Base-by-base conservation (phyloP, 2,888 invertebrate species). In the Rhagophthalmus giganteus region DNA sequence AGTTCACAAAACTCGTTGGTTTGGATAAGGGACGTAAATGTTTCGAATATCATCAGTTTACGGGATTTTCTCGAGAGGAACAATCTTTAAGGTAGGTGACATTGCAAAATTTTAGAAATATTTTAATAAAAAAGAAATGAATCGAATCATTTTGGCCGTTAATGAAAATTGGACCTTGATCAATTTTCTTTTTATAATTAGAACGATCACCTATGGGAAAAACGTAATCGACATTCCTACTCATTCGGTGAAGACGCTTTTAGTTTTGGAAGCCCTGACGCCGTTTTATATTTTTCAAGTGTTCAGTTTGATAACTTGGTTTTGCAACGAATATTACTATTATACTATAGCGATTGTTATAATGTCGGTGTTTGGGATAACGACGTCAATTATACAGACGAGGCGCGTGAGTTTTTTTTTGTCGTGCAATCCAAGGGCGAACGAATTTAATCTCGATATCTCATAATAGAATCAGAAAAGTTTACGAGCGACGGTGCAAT, bases 281-380 rank as follows among this genome's bases (percentile, higher is more conserved):
- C 95, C 96, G 2, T 96, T 95, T 78, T 96, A 95, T 77, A 86
- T 95, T 68, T 96, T 96, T 79, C 95, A 96, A 83, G 72, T 94
- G 56, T 93, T 94, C 77, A 94, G 94, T 27, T 87, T 92, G 55
- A 80, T 84, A 7, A 82, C 96, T 34, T 96, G 96, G 96, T 81
- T 90, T 37, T 80, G 86, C 0, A 95, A 96, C 69, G 81, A 87
- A 38, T 96, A 96, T 69, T 85, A 87, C 63, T 91, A 90, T 69
- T 96, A 94, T 72, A 91, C 94, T 12, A 78, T 86, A 10, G 92
- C 91, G 28, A 93, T 96, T 41, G 78, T 93, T 12, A 65, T 87
- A 1, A 92, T 94, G 87, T 90, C 93, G 0, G 81, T 85, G 13
- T 84, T 88, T 64, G 90, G 93, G 62, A 87, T 94, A 55, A 77